These are phyloP conservation scores for Drosophila kokeensis DNA, from an alignment of 2,888 invertebrate species.

Conservation along the genomic window DNA sequence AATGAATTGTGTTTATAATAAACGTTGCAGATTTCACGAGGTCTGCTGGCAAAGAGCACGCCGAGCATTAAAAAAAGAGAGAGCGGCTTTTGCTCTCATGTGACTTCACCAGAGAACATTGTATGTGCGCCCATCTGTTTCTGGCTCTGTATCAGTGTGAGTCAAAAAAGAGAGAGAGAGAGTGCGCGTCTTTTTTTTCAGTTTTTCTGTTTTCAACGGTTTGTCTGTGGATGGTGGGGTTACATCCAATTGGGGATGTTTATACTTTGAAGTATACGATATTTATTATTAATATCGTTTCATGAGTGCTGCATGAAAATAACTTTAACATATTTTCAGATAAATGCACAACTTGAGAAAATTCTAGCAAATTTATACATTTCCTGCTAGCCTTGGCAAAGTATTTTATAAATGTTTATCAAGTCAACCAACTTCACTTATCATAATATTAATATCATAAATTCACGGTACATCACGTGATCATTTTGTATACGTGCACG, in stretches of 20 bases:
- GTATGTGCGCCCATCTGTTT: constrained; percentile 8
- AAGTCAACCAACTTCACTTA: neutral
- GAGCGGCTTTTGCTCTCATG: constrained; percentile 22
- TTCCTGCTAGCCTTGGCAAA: neutral
- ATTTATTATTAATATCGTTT: constrained; percentile 47
- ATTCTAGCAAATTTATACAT: neutral
- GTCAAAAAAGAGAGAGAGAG: neutral
- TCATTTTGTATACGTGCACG: constrained; percentile 8
- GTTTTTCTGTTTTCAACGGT: neutral
- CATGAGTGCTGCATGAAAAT: neutral
- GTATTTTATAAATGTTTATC: neutral
- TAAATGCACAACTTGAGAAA: neutral
- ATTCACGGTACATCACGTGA: neutral
- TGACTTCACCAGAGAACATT: constrained; percentile 22
- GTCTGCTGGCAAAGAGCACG: constrained; percentile 27
- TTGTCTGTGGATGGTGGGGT: neutral
- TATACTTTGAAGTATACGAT: constrained; percentile 20
- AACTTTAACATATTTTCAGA: neutral
- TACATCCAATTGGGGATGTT: constrained; percentile 29
- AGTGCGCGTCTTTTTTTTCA: neutral
- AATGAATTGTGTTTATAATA: constrained; percentile 46
- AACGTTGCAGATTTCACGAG: constrained; percentile 44
- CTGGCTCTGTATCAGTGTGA: constrained; percentile 1
- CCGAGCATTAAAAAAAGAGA: constrained; percentile 22
- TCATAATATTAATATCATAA: constrained; percentile 5